Evolutionary conservation across 2,113 vertebrate genomes (phyloP), one percentile per base, ranked within the genome.

Genomic region (Acanthisitta chloris): DNA sequence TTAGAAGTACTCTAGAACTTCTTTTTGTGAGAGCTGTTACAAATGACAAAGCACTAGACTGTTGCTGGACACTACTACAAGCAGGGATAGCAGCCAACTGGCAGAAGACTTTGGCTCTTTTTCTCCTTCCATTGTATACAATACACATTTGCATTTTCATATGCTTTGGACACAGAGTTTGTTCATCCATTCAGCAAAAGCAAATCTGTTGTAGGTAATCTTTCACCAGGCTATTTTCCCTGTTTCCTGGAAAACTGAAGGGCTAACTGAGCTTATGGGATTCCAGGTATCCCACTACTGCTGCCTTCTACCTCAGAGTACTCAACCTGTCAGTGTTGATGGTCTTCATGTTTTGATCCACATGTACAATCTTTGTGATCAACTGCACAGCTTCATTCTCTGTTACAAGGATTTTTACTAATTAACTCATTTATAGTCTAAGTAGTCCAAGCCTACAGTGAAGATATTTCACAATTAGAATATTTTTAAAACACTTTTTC

Each of bases 11-110:
- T 58, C 10, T 59, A 34, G 38, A 43, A 25, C 33, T 62, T 52
- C 21, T 73, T 69, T 33, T 42, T 61, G 24, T 17, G 10, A 77
- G 36, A 73, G 19, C 31, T 52, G 20, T 43, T 57, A 28, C 17
- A 59, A 58, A 18, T 33, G 6, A 57, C 18, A 23, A 12, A 61
- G 9, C 16, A 34, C 31, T 23, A 2, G 3, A 10, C 18, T 70
- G 43, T 26, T 79, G 42, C 42, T 78, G 55, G 24, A 55, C 14
- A 14, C 28, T 46, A 8, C 18, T 46, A 46, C 21, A 76, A 69
- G 17, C 34, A 71, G 38, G 5, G 28, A 20, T 33, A 48, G 38
- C 0, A 0, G 19, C 14, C 0, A 0, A 36, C 18, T n/a, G 24
- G 31, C 57, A 79, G 48, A 57, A 70, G 19, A 17, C 34, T 74